Evolutionary conservation across 2,888 invertebrate species (phyloP), one percentile per base, ranked within the genome.

Genomic region (Ophion ventricosus): DNA sequence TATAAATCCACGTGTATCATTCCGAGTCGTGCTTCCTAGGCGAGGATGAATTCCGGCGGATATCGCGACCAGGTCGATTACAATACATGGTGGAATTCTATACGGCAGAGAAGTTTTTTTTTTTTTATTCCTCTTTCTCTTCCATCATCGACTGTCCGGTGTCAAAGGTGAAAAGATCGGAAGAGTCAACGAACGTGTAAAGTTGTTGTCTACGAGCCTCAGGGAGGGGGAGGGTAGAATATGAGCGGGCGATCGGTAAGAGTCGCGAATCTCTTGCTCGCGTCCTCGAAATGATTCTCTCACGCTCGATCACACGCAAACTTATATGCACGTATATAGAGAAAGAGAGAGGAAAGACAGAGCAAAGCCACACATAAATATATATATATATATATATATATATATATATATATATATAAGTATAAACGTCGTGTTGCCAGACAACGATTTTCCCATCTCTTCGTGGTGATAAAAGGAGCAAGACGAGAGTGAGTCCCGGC

Each of bases 271-370:
- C 80, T 83, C 76, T 74, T 66, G 40, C 73, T 69, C 74, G 83
- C 82, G 80, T 83, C 83, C 80, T 86, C 85, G 82, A 85, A 85
- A 85, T 83, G 83, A 86, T 82, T 87, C 86, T 87, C 87, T 85
- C 87, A 87, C 87, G 87, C 84, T 87, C 79, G 81, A 84, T 78
- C 80, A 78, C 81, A 72, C 66, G 67, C 70, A 76, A 69, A 67
- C 17, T 17, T 59, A 56, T 56, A 59, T 72, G 66, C 67, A 43
- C 73, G 59, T 64, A 59, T 54, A 49, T 11, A 67, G n/a, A 77
- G n/a, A 26, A 11, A 4, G 49, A 17, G 49, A 17, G 23, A 23
- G 20, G n/a, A 40, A 77, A 77, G 61, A 76, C 83, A 72, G 61
- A 81, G 4, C 75, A 17, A 79, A 69, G 67, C 72, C 43, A n/a